Evolutionary conservation across 2,113 vertebrate genomes (phyloP).

Genomic region (Chascanopsetta lugubris): DNA sequence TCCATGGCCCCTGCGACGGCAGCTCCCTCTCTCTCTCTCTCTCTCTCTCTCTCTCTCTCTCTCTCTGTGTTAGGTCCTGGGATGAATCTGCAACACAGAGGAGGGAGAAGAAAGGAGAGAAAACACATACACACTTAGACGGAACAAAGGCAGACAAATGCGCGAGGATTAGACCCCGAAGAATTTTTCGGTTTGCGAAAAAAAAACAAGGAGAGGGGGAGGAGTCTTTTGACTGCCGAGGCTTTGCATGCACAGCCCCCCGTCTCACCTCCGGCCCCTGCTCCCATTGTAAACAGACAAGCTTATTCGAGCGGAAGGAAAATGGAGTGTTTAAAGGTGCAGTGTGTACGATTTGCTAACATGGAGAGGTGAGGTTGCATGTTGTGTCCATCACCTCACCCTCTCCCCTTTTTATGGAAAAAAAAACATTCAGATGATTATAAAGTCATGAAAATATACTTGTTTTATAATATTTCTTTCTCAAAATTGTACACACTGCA

Average conservation of each 20-base stretch:
- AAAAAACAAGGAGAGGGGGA: constrained; percentile 38
- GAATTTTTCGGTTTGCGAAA: constrained; percentile 55
- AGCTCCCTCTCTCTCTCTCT: no score
- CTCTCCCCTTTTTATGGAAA: no score
- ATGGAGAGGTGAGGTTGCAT: no score
- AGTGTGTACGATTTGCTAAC: no score
- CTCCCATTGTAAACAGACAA: constrained; percentile 52
- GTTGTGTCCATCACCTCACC: no score
- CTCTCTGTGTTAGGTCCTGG: constrained; percentile 97
- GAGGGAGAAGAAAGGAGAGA: constrained; percentile 48
- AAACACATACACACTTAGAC: constrained; percentile 76
- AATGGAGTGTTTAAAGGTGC: constrained; percentile 31
- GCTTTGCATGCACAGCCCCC: constrained; percentile 52
- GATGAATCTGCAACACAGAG: constrained; percentile 93
- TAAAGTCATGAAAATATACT: no score
- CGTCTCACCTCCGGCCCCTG: constrained; percentile 53
- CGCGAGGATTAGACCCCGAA: constrained; percentile 62
- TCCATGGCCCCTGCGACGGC: constrained; percentile 65
- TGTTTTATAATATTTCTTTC: no score
- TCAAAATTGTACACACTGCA: no score
- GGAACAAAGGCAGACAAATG: constrained; percentile 67
- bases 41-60: no score
- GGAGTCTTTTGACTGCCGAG: constrained; percentile 59
- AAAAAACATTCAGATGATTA: no score
- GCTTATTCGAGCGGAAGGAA: constrained; percentile 31